Percentiles rank a stretch among this genome's conserved stretches.
These are phyloP conservation scores for Eupsilia transversa DNA, from an alignment of 2,888 invertebrate species.

Conservation along the genomic window DNA sequence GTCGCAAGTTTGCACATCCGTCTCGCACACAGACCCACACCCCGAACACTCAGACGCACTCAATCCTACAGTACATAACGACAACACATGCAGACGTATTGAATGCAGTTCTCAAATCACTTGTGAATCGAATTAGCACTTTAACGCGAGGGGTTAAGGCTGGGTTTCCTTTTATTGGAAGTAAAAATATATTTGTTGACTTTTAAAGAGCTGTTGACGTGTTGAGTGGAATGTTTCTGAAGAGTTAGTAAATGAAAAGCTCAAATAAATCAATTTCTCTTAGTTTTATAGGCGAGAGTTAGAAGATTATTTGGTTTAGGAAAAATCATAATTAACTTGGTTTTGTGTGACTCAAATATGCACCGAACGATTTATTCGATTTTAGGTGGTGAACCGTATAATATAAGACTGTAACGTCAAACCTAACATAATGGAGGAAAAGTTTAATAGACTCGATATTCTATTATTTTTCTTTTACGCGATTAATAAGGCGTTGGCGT, in stretches of 20 bases:
- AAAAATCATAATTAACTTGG: neutral
- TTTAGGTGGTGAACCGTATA: neutral
- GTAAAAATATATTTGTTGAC: slow-evolving; percentile 62
- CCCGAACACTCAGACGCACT: slow-evolving; percentile 75
- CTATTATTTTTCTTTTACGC: neutral
- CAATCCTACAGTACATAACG: slow-evolving; percentile 60
- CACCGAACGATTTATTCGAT: neutral
- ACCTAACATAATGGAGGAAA: neutral
- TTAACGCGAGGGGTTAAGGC: slow-evolving; percentile 55
- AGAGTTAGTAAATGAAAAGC: slow-evolving; percentile 34
- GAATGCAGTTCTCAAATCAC: slow-evolving; percentile 41
- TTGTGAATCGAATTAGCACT: slow-evolving; percentile 47
- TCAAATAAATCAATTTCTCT: neutral
- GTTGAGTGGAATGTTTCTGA: slow-evolving; percentile 63
- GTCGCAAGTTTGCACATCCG: slow-evolving; percentile 41
- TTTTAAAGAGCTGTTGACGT: slow-evolving; percentile 71
- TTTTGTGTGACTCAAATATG: neutral
- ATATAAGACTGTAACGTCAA: neutral
- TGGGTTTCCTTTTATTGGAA: slow-evolving; percentile 10
- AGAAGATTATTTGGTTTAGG: neutral
- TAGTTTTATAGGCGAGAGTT: neutral
- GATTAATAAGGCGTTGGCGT: neutral
- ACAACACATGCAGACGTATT: slow-evolving; percentile 58
- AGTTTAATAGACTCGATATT: neutral
- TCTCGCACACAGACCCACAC: slow-evolving; percentile 38